Evolutionary conservation across 53 echinoderm and acorn worm genomes (phyloP), one percentile per base, ranked within the genome.

Genomic region (Arbacia lixula): DNA sequence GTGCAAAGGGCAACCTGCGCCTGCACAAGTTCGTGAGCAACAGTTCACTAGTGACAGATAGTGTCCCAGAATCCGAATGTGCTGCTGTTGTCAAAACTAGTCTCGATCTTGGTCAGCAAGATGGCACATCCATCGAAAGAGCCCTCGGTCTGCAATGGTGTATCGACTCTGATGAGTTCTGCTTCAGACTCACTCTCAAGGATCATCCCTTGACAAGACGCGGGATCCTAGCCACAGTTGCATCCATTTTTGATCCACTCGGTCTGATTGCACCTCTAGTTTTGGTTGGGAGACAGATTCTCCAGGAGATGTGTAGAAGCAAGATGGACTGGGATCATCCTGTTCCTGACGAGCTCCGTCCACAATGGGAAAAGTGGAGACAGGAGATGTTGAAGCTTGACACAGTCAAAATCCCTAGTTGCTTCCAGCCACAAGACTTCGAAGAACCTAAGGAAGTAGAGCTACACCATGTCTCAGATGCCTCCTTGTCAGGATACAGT

Each of bases 1-100:
- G 85, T 12, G 46, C 53, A 4, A 80, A 65, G 37, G 85, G 85
- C 11, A 86, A 86, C 49, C 50, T 93, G 3, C 57, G 76, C 6
- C 85, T 90, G 10, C 88, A 91, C 86, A 94, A 94, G 63, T 86
- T 91, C 6, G 80, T 85, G 29, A 91, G 88, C 12, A 88, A 93
- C 46, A 46, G 37, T 54, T 51, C 64, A 46, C 63, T 69, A 36
- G 90, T 93, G 24, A 86, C 86, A 32, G 50, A 68, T 37, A 67
- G 79, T 20, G 11, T 87, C 22, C 87, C 87, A 58, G 32, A 78
- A 1, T 66, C 79, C 5, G 81, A 87, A 41, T 71, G 82, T 52
- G 69, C 81, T 22, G n/a, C n/a, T n/a, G n/a, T n/a, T n/a, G n/a
- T n/a, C n/a, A n/a, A n/a, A n/a, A n/a, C n/a, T n/a, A 46, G 68